Percentiles rank a stretch among this genome's conserved stretches.
Conservation (phyloP, 2,113 vertebrate species). For the Sporophila hypoxantha region DNA sequence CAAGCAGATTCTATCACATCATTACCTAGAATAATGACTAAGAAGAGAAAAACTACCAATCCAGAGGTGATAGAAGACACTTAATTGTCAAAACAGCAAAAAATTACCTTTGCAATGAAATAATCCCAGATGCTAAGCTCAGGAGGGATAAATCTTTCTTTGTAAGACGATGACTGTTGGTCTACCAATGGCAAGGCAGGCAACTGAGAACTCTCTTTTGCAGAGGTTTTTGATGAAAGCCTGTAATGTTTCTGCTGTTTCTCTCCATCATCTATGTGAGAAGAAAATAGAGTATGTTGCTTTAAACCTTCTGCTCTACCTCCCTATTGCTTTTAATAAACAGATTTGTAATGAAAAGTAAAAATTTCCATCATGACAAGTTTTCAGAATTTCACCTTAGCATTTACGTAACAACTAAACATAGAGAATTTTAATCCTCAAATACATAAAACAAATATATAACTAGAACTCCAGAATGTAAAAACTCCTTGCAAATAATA, state of each 20-base stretch:
- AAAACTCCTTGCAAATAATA: neutral
- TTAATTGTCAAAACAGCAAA: neutral
- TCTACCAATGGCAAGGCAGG: slow-evolving; percentile 65
- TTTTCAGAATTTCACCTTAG: neutral
- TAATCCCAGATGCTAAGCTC: slow-evolving; percentile 99
- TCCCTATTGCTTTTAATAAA: neutral
- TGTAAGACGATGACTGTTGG: slow-evolving; percentile 72
- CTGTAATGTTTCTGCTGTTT: slow-evolving; percentile 74
- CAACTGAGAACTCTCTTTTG: slow-evolving; percentile 69
- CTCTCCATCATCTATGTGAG: slow-evolving; percentile 70
- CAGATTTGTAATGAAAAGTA: neutral
- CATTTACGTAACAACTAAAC: neutral
- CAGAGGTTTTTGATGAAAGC: slow-evolving; percentile 72
- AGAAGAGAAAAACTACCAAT: neutral
- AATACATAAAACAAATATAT: neutral
- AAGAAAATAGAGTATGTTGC: slow-evolving; percentile 40
- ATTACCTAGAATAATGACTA: neutral
- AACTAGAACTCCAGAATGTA: neutral
- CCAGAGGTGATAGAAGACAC: neutral
- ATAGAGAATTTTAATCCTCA: neutral
- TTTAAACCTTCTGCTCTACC: neutral
- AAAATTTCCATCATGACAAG: neutral
- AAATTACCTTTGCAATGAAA: slow-evolving; percentile 90
- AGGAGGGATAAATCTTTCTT: slow-evolving; percentile 89
- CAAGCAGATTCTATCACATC: neutral